Evolutionary conservation across 2,797 vertebrate species (phyloP), one percentile per base, ranked within the genome.

Genomic region (Notolepis coatsorum): DNA sequence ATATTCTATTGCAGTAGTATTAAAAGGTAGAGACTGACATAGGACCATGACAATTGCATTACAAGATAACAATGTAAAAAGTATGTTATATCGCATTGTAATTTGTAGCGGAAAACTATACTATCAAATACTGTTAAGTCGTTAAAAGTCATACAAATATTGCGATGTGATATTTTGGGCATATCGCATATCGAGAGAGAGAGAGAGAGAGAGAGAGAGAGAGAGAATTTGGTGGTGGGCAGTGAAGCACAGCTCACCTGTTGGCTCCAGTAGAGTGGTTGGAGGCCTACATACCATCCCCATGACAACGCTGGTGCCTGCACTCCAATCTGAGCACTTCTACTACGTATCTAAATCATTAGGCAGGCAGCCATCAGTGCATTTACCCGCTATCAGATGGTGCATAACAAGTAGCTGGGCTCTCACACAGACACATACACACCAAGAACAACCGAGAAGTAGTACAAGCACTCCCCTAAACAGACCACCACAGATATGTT

Each of bases 221-320:
- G n/a, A n/a, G n/a, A n/a, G n/a, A n/a, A n/a, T 79, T 65, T 64
- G 35, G 48, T 51, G 57, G 78, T 77, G 79, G 78, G 80, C 43
- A 77, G 76, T 71, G 46, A 64, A 82, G 76, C 65, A 69, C 65
- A 23, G 28, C 60, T 70, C 62, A 54, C 56, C 48, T 61, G 60
- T 65, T 77, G 62, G 53, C 59, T 73, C 31, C 48, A 61, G 69
- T 5, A 56, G 71, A 67, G 68, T 50, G 70, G 51, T 48, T n/a
- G 62, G 48, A 78, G 77, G 64, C 77, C 77, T 69, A 76, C 84
- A 74, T 66, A 59, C 74, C 57, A 71, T 86, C 69, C 75, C 84
- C 79, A 84, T 89, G 84, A 87, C 84, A 89, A 86, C 82, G 47
- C 56, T 33, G 58, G n/a, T 7, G 17, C 62, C 50, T 43, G 42